Evolutionary conservation across 2,113 vertebrate species (phyloP).

Genomic region (Syngnathus typhle): DNA sequence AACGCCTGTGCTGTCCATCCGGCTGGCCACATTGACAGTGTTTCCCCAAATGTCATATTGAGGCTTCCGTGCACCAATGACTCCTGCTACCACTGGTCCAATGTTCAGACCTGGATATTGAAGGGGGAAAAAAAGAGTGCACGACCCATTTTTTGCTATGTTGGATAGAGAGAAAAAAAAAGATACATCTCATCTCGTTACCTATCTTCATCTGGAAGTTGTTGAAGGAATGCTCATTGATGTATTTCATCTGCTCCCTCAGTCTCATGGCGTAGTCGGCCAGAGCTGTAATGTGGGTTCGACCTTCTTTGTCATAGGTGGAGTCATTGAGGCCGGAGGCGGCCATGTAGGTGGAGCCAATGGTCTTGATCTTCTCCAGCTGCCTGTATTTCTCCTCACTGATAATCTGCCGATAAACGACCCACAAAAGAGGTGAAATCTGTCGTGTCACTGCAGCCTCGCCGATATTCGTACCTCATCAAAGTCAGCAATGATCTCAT

Average conservation of each 20-base stretch:
- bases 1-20: conserved; percentile 94
- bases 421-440: not conserved
- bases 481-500: conserved; percentile 95
- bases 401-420: conserved; percentile 74
- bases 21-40: conserved; percentile 93
- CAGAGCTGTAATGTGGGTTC: conserved; percentile 80
- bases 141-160: not conserved
- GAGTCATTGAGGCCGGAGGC: conserved; percentile 88
- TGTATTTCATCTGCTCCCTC: conserved; percentile 91
- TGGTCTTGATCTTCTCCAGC: conserved; percentile 96
- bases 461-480: conserved; percentile 76
- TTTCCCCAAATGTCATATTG: conserved; percentile 97
- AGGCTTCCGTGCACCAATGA: conserved; percentile 89
- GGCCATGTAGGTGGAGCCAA: conserved; percentile 94
- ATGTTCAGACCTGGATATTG: conserved; percentile 82
- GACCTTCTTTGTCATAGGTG: conserved; percentile 87
- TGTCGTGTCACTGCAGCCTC: not conserved
- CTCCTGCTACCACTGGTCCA: conserved; percentile 89
- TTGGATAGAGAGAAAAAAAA: not conserved
- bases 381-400: conserved; percentile 86
- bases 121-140: not conserved
- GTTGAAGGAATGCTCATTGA: conserved; percentile 94
- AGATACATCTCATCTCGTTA: conserved; percentile 37
- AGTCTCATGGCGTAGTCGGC: conserved; percentile 90
- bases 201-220: conserved; percentile 97